Evolutionary conservation across 1,140 invertebrate species (phyloP).

Genomic region (Lerema accius): DNA sequence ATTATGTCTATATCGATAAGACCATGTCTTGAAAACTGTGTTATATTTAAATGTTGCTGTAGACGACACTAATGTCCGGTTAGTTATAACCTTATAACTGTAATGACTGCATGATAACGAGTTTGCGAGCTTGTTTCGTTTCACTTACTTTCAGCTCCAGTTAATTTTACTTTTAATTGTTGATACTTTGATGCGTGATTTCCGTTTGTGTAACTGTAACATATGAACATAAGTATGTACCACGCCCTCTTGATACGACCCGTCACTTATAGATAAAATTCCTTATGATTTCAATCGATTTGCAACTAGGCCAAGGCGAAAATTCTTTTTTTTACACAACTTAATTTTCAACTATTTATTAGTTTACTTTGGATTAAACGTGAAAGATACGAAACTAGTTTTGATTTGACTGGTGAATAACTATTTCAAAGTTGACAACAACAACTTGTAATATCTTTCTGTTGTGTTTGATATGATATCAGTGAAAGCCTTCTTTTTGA

Average conservation of each 20-base stretch:
- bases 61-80: conserved; percentile 3
- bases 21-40: conserved; percentile 27
- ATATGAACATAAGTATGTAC: background rate
- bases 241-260: conserved; percentile 21
- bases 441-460: too few species aligned
- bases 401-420: too few species aligned
- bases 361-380: background rate
- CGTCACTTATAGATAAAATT: conserved; percentile 23
- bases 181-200: background rate
- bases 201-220: background rate
- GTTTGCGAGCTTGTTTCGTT: background rate
- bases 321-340: background rate
- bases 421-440: too few species aligned
- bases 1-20: conserved; percentile 7
- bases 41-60: conserved; percentile 19
- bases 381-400: too few species aligned
- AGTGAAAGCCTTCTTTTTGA: too few species aligned
- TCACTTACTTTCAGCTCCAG: background rate
- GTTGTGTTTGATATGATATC: too few species aligned
- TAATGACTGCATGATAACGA: conserved; percentile 6
- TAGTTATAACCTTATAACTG: background rate
- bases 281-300: conserved; percentile 9
- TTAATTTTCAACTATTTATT: too few species aligned
- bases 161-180: too few species aligned
- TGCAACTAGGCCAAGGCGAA: background rate